phyloP scores from a whole-genome alignment of 2,797 vertebrate genomes.

The Girardinus metallicus region DNA sequence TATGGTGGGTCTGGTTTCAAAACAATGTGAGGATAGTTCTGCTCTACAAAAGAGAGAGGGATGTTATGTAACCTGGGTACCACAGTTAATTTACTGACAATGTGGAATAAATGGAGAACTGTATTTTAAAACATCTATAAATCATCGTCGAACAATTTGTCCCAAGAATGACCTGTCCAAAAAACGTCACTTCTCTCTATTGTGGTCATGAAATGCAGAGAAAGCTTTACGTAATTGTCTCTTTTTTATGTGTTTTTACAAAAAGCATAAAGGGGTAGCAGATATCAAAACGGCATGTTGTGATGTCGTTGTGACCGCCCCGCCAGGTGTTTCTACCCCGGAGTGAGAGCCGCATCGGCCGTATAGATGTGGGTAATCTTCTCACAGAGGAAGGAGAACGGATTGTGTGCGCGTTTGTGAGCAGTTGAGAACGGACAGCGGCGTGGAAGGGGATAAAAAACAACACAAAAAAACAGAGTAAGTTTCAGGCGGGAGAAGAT shows the following conservation, averaged over 20 bases:
- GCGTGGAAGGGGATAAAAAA: slow-evolving; percentile 3
- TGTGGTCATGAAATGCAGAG: neutral
- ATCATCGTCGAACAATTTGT: neutral
- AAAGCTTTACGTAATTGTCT: neutral
- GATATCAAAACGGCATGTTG: neutral
- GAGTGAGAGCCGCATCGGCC: neutral
- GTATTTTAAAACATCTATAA: neutral
- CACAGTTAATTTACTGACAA: neutral
- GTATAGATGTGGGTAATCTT: slow-evolving; percentile 7
- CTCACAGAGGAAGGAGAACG: slow-evolving; percentile 48
- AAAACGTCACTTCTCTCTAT: neutral
- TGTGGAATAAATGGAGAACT: neutral
- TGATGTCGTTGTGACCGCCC: neutral
- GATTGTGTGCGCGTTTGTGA: slow-evolving; percentile 66
- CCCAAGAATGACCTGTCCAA: neutral
- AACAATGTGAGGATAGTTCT: neutral
- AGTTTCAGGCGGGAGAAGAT: slow-evolving; percentile 53
- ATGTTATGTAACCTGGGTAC: neutral
- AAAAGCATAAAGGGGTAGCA: neutral
- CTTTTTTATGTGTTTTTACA: neutral
- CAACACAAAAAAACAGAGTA: slow-evolving; percentile 6
- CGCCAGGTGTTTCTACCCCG: neutral
- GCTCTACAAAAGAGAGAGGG: neutral
- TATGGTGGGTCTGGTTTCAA: neutral
- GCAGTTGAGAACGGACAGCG: slow-evolving; percentile 28